phyloP scores from a whole-genome alignment of 2,888 invertebrate genomes.

The Antheraea yamamai region DNA sequence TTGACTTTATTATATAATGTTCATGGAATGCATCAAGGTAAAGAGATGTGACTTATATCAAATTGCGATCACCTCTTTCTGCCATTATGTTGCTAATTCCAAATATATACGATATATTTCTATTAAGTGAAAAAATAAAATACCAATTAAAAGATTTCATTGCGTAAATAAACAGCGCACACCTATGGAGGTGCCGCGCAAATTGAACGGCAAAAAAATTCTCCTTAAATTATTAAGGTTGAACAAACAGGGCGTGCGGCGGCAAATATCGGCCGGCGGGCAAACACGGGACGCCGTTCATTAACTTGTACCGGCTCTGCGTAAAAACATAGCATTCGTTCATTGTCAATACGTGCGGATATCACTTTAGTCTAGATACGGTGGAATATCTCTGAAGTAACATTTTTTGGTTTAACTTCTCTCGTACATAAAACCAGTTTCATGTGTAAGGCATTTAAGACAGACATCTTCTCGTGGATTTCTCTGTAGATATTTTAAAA shows the following conservation, averaged over 20 bases:
- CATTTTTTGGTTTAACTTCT: not conserved
- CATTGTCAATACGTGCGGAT: not conserved
- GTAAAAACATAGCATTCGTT: conserved; percentile 19
- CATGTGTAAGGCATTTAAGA: no score
- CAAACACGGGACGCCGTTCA: conserved; percentile 52
- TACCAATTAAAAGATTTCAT: conserved; percentile 49
- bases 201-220: conserved; percentile 57
- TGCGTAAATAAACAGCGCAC: conserved; percentile 46
- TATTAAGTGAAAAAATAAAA: conserved; percentile 25
- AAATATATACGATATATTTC: no score
- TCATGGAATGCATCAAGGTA: no score
- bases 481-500: no score
- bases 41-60: no score
- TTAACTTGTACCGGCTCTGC: conserved; percentile 49
- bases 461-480: no score
- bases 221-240: conserved; percentile 66
- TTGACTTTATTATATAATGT: no score
- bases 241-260: conserved; percentile 44
- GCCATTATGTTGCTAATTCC: no score
- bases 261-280: conserved; percentile 54
- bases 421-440: no score
- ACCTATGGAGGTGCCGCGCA: conserved; percentile 45
- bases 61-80: no score
- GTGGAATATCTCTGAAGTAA: not conserved
- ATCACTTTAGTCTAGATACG: not conserved